Evolutionary conservation across 1,140 invertebrate species (phyloP), one percentile per base, ranked within the genome.

Genomic region (Heterodera schachtii): DNA sequence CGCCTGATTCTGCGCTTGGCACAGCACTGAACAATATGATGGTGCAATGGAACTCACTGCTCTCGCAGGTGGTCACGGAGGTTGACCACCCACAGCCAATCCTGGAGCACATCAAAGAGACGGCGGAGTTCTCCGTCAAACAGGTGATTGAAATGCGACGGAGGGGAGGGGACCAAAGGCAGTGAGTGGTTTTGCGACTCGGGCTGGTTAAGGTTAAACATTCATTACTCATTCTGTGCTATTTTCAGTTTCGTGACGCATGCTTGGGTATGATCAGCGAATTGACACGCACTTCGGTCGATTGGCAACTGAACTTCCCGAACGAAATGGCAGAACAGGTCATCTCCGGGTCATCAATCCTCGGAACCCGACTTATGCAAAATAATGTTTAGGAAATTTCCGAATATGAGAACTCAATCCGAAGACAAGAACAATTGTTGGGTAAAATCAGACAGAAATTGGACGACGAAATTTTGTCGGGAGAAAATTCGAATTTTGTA

Each of bases 51-150:
- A 85, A 85, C 47, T 71, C 83, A 21, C 73, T 85, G 47, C 57
- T 85, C 31, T 69, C 71, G 2, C 75, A 85, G 21, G 67, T 85
- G 44, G 43, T 73, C 31, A 47, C 75, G 3, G 75, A 74, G 43
- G 78, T 85, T 16, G 84, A 79, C 21, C 77, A 83, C n/a, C 49
- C 74, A 52, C 75, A 78, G 67, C 84, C 84, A 41, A 76, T 79
- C 11, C 47, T 31, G 43, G 84, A 85, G 21, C 84, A 85, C 49
- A 81, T 85, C 6, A 83, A 85, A 78, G 84, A 85, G 74, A 69
- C 81, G 5, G 84, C 84, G 2, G 84, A 85, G 69, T 85, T 75
- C 31, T 84, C 84, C 5, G 80, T 85, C 9, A 67, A 77, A 70
- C 77, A 84, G 74, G 75, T 85, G 49, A 8, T 52, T 0, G 49